Conservation (phyloP, 2,797 vertebrate genomes). For the Ispidina picta region DNA sequence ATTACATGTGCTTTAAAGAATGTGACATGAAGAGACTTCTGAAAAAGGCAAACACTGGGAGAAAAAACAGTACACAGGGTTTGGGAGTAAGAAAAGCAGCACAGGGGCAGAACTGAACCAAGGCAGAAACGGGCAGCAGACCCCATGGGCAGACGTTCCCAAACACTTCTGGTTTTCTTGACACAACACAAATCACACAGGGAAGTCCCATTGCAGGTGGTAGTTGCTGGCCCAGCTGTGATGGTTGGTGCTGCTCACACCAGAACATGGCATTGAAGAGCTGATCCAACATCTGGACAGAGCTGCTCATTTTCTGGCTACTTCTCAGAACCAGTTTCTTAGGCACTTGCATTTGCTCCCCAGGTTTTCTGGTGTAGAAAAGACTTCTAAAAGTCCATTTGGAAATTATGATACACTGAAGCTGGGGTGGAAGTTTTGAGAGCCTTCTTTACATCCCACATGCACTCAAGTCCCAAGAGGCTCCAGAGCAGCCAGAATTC, state of each 20-base stretch:
- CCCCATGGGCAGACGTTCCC: accelerated
- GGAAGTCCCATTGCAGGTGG: accelerated
- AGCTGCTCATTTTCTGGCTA: not conserved
- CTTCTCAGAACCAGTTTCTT: not conserved
- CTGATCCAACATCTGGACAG: not conserved
- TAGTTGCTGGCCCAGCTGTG: not conserved
- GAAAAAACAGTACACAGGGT: not conserved
- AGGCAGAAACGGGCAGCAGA: not conserved
- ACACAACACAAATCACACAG: accelerated
- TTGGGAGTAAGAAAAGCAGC: not conserved
- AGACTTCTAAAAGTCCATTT: not conserved
- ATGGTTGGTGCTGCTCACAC: not conserved
- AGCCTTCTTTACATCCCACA: not conserved
- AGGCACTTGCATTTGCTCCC: not conserved
- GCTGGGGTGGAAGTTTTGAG: not conserved
- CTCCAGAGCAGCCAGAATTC: not conserved
- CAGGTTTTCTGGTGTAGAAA: not conserved
- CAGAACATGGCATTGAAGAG: accelerated
- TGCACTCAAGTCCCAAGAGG: accelerated
- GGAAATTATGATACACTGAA: not conserved
- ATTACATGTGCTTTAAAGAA: not conserved
- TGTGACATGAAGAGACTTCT: not conserved
- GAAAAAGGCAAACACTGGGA: not conserved
- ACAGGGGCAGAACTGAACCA: not conserved
- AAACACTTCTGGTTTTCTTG: not conserved